Conservation (phyloP, 2,888 invertebrate genomes). For the Polyommatus iphigenia region DNA sequence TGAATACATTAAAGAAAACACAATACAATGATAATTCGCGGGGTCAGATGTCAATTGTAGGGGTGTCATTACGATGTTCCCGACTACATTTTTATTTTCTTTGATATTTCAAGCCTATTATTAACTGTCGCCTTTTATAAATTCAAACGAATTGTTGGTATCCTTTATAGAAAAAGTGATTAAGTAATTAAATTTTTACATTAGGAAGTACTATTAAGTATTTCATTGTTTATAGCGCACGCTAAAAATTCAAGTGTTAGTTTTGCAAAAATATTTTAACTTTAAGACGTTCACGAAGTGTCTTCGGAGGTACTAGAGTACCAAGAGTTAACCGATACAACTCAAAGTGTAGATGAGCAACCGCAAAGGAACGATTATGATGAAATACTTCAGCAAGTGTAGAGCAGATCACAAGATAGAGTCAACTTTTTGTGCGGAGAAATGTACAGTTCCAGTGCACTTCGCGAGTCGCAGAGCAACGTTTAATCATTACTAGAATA, state of each 20-base stretch:
- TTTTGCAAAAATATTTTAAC: too few relatives aligned
- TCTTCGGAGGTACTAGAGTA: too few relatives aligned
- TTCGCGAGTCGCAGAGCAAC: background rate
- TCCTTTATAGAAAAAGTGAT: background rate
- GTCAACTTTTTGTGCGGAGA: background rate
- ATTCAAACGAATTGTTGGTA: background rate
- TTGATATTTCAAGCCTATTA: slow-evolving; percentile 16
- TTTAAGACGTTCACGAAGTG: too few relatives aligned
- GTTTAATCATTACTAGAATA: background rate
- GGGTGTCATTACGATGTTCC: background rate
- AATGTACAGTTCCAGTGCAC: background rate
- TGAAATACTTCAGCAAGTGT: background rate
- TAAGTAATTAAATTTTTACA: background rate
- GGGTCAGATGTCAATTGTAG: background rate
- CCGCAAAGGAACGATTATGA: background rate
- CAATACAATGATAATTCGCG: slow-evolving; percentile 12
- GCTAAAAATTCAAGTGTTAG: too few relatives aligned
- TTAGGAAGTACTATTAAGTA: background rate
- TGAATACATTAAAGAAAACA: slow-evolving; percentile 11
- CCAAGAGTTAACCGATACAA: too few relatives aligned
- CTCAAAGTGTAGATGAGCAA: too few relatives aligned
- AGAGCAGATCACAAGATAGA: too few relatives aligned
- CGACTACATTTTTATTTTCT: slow-evolving; percentile 12
- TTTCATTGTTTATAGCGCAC: too few relatives aligned
- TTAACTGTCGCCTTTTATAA: background rate